Evolutionary conservation across 2,797 vertebrate genomes (phyloP).

Genomic region (Rhyacichthys aspro): DNA sequence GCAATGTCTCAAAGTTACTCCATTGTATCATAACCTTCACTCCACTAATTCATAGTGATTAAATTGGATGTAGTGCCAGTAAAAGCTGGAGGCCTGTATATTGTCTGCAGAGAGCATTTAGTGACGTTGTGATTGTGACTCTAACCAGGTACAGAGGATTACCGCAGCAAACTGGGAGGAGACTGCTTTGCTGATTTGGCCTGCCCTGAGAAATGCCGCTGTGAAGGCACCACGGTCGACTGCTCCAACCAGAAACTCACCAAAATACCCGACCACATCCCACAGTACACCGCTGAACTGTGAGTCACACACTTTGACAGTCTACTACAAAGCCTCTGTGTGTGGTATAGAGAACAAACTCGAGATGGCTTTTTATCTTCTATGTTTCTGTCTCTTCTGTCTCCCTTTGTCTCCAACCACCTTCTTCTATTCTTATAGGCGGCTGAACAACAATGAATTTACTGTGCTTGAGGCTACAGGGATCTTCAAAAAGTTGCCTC

Average conservation of each 20-base stretch:
- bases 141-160: constrained; percentile 94
- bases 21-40: constrained; percentile 15
- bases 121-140: constrained; percentile 54
- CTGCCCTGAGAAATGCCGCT: constrained; percentile 97
- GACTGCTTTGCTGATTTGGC: constrained; percentile 97
- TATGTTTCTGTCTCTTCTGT: constrained; percentile 14
- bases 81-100: constrained; percentile 30
- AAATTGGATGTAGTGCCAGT: constrained; percentile 21
- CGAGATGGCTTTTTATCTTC: constrained; percentile 13
- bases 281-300: constrained; percentile 96
- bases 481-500: constrained; percentile 97
- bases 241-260: constrained; percentile 97
- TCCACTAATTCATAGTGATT: constrained; percentile 10
- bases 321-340: constrained; percentile 18
- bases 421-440: constrained; percentile 73
- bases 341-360: constrained; percentile 26
- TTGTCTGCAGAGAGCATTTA: background rate
- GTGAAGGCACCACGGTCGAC: constrained; percentile 96
- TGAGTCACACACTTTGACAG: constrained; percentile 77
- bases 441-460: constrained; percentile 99
- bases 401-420: constrained; percentile 40
- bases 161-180: constrained; percentile 94
- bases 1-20: constrained; percentile 25
- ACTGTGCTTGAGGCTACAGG: constrained; percentile 95
- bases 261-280: constrained; percentile 96